Conservation (phyloP, 1,140 invertebrate genomes). For the Temnothorax longispinosus region DNA sequence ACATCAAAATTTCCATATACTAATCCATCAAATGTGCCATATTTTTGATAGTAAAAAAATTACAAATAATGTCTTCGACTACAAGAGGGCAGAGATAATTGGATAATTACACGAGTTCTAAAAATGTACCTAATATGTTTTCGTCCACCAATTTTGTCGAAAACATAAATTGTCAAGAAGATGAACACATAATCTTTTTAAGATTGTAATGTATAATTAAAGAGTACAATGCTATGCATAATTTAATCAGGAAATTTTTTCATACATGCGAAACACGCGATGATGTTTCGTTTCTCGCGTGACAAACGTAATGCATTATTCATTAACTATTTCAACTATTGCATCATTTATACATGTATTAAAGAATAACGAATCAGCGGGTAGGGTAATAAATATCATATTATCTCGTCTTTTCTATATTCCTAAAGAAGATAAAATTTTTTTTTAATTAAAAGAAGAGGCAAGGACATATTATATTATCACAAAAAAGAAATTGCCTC, state of each 20-base stretch:
- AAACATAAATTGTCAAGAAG: background rate
- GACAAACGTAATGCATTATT: background rate
- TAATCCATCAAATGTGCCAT: slow-evolving; percentile 3
- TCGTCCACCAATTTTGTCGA: background rate
- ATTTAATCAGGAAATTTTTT: background rate
- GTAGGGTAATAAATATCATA: background rate
- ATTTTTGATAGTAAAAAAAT: background rate
- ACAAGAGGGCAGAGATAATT: background rate
- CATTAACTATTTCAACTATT: background rate
- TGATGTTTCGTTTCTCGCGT: background rate
- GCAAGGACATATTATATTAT: background rate
- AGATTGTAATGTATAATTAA: too few species aligned
- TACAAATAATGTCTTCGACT: background rate
- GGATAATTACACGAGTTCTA: background rate
- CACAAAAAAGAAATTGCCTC: background rate
- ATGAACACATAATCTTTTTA: background rate
- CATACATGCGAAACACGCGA: background rate
- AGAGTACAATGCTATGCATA: background rate
- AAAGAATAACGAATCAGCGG: background rate
- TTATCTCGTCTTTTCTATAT: background rate
- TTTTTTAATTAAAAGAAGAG: too few species aligned
- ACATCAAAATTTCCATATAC: slow-evolving; percentile 8
- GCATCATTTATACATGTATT: background rate
- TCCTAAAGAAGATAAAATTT: background rate
- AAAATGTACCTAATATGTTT: background rate